A percentile compares a stretch with the other conserved stretches of the same genome.
Evolutionary conservation across 2,888 invertebrate species (phyloP).

Genomic region (Anagyrus pseudococci): DNA sequence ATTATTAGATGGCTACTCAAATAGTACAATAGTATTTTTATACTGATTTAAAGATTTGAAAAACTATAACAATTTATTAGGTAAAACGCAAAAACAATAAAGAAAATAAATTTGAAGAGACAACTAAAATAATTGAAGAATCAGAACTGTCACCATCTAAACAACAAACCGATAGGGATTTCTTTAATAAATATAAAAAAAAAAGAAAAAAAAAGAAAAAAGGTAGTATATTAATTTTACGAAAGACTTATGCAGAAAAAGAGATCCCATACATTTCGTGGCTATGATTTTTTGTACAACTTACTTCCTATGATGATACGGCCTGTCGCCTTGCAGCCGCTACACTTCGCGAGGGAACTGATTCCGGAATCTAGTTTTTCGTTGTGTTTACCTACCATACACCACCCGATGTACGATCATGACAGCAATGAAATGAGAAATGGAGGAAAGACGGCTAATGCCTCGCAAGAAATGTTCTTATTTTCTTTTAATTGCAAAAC

Average conservation of each 20-base stretch:
- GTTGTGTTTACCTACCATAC: constrained; percentile 61
- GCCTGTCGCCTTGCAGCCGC: constrained; percentile 60
- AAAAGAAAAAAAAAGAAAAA: constrained; percentile 40
- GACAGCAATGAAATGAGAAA: constrained; percentile 58
- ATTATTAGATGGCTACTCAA: constrained; percentile 35
- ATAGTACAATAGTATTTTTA: constrained; percentile 27
- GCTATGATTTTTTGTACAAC: constrained; percentile 55
- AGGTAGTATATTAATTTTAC: constrained; percentile 29
- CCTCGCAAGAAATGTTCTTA: constrained; percentile 42
- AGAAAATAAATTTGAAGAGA: constrained; percentile 23
- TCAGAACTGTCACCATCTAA: constrained; percentile 53
- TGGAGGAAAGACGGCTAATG: constrained; percentile 46
- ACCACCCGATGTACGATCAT: constrained; percentile 60
- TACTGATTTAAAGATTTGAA: constrained; percentile 14
- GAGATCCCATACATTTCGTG: constrained; percentile 50
- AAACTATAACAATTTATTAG: constrained; percentile 24
- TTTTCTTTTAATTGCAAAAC: no score
- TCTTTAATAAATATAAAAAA: constrained; percentile 38
- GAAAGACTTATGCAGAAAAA: constrained; percentile 37
- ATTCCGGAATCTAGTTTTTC: constrained; percentile 60
- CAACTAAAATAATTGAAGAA: constrained; percentile 26
- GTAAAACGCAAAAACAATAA: constrained; percentile 15
- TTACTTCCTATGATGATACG: constrained; percentile 61
- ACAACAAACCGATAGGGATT: constrained; percentile 45
- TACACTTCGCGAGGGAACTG: constrained; percentile 60